These are phyloP conservation scores for Ceuthmochares aereus DNA, from an alignment of 2,113 vertebrate genomes.

Conservation along the genomic window DNA sequence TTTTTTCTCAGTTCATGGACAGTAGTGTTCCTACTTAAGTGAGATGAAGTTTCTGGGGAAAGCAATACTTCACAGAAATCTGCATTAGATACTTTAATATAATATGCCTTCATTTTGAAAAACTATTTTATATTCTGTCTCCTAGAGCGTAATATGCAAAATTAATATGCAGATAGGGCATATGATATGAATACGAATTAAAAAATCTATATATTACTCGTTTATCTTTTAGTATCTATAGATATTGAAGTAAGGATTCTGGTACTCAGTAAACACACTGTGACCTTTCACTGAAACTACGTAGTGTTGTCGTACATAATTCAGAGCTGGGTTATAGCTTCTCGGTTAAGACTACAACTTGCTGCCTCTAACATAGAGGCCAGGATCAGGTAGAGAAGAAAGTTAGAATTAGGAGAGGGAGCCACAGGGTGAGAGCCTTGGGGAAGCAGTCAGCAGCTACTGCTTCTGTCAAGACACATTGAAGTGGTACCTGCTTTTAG, in stretches of 20 bases:
- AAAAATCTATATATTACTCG: neutral
- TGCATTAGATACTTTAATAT: neutral
- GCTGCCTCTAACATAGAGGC: accelerated
- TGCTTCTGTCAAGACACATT: neutral
- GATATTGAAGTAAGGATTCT: neutral
- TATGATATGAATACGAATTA: neutral
- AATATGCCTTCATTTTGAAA: neutral
- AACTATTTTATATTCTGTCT: neutral
- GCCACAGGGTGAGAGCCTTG: neutral
- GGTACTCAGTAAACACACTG: neutral
- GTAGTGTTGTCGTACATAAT: neutral
- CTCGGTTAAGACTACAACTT: neutral
- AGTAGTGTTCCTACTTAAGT: neutral
- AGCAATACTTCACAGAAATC: neutral
- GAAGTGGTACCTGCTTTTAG: neutral
- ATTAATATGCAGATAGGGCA: neutral
- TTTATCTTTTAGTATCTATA: neutral
- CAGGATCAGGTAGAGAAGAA: neutral
- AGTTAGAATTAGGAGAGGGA: neutral
- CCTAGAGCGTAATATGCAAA: neutral
- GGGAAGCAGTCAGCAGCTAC: neutral
- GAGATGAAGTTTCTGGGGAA: neutral
- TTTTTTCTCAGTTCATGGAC: neutral
- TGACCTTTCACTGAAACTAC: neutral
- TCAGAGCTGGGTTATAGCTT: neutral